Conservation (phyloP, 2,888 invertebrate species). For the Syrista parreyssii region DNA sequence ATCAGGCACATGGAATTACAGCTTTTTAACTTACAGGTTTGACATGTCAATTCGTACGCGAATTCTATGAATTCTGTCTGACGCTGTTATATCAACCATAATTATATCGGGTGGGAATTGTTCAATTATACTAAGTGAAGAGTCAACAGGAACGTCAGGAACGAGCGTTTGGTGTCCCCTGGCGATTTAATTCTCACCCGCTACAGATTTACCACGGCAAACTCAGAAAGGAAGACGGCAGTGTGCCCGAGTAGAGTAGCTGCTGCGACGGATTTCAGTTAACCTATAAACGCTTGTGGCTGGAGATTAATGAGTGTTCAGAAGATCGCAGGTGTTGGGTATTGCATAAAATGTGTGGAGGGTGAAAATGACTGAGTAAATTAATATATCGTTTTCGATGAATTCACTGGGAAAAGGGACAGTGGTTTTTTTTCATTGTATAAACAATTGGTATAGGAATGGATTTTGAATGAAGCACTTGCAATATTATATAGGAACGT, state of each 20-base stretch:
- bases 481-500: neutral
- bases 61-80: neutral
- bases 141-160: neutral
- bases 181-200: neutral
- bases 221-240: neutral
- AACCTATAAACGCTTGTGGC: neutral
- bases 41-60: neutral
- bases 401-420: neutral
- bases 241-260: neutral
- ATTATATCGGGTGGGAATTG: neutral
- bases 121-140: neutral
- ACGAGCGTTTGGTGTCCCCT: neutral
- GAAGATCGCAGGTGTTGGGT: neutral
- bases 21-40: neutral
- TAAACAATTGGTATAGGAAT: neutral
- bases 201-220: neutral
- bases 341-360: neutral
- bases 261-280: neutral
- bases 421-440: neutral
- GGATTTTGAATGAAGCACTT: neutral
- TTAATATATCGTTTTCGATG: neutral
- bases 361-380: neutral
- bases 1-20: neutral
- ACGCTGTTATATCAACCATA: neutral
- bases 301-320: neutral